Conservation (phyloP, 2,797 vertebrate genomes). For the Rhincodon typus region DNA sequence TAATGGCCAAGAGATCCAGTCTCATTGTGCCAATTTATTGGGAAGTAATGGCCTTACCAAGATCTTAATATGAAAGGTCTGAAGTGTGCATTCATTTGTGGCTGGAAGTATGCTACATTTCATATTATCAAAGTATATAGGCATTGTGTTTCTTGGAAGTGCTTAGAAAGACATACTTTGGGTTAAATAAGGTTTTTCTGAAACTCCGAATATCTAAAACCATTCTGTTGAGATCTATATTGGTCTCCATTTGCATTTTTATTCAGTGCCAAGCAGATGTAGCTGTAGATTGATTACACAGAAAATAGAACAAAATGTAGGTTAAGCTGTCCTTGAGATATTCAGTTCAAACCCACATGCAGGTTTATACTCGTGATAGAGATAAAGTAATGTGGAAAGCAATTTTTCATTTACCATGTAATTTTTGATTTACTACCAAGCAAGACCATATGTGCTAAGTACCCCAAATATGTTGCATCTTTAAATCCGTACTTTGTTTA, state of each 20-base stretch:
- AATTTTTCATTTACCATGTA: slow-evolving; percentile 9
- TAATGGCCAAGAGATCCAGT: not conserved
- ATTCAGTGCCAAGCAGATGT: not conserved
- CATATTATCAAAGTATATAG: not conserved
- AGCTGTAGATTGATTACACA: slow-evolving; percentile 5
- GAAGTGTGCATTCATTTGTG: not conserved
- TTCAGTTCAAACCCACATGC: slow-evolving; percentile 8
- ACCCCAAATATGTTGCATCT: not conserved
- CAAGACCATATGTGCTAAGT: slow-evolving; percentile 4
- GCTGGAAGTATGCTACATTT: not conserved
- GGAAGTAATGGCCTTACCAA: not conserved
- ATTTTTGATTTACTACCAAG: slow-evolving; percentile 11
- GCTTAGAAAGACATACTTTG: not conserved
- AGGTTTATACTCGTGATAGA: slow-evolving; percentile 14
- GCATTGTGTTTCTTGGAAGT: not conserved
- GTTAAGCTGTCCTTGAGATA: slow-evolving; percentile 21
- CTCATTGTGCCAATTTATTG: not conserved
- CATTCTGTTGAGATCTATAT: not conserved
- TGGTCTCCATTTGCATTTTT: not conserved
- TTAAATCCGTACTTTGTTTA: not conserved
- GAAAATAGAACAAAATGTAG: slow-evolving; percentile 2
- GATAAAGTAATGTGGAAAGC: slow-evolving; percentile 1
- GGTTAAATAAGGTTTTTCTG: not conserved
- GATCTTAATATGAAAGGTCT: not conserved
- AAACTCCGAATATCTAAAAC: not conserved